Base-by-base conservation (phyloP, 2,797 vertebrate genomes). In the Pelodytes ibericus region DNA sequence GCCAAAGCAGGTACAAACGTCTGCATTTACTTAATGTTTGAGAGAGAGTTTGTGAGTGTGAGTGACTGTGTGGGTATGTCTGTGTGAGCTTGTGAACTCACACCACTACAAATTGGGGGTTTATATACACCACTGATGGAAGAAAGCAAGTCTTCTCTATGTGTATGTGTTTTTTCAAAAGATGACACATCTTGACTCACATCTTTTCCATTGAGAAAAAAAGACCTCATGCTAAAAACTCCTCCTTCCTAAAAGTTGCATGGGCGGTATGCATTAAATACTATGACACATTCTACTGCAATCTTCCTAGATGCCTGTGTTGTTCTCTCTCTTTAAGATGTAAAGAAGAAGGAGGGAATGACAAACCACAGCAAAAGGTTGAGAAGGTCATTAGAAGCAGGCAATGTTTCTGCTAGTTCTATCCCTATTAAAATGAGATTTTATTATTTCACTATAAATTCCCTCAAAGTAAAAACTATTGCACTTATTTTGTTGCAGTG, bases 161-260 rank as follows among this genome's bases (percentile, higher is more conserved):
- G 75, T 72, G 80, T 74, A 57, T 77, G 64, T 76, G 76, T 70
- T 75, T 72, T 36, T 74, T 83, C 58, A 79, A 73, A 75, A 41
- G 74, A 80, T 83, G 81, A 83, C 82, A 83, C 82, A 83, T 83
- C 82, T 82, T 83, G 82, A 82, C 77, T 83, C 82, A 83, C 73
- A 81, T 74, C 80, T 80, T 83, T 83, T 83, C 82, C 82, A 82
- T 83, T 83, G 79, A 83, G 75, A 80, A 83, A 80, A 81, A 79
- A 79, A 66, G 44, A 56, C 67, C 61, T 70, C 61, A 62, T 33
- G 56, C 29, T 61, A 57, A 78, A 79, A 81, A 74, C 64, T 71
- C 77, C 72, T 77, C 77, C 74, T 80, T 79, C 68, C 61, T 78
- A 74, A 72, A 80, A 73, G 66, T 71, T 82, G 75, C 78, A 80